Percentiles rank a stretch among this genome's conserved stretches.
Conservation (phyloP, 2,113 vertebrate species). For the Collichthys lucidus region DNA sequence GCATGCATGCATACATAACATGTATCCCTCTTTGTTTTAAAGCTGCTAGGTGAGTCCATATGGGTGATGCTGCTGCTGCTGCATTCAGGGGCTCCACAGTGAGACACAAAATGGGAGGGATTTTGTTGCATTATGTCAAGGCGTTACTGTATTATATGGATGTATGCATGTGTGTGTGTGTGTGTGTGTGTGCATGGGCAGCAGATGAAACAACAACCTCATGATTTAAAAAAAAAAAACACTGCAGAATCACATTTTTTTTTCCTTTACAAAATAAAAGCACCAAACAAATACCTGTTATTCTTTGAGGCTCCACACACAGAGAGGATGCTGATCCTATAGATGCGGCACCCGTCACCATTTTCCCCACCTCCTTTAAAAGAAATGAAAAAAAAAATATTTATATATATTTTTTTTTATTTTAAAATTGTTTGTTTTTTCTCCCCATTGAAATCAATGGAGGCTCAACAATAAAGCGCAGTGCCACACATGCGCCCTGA, state of each 20-base stretch:
- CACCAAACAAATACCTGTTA: slow-evolving; percentile 39
- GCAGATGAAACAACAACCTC: slow-evolving; percentile 14
- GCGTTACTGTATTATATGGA: slow-evolving; percentile 44
- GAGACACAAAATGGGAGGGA: slow-evolving; percentile 67
- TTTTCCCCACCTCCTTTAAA: slow-evolving; percentile 28
- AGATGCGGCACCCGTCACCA: slow-evolving; percentile 67
- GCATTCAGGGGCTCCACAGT: slow-evolving; percentile 57
- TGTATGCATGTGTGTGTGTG: slow-evolving; percentile 4
- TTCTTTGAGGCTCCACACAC: slow-evolving; percentile 50
- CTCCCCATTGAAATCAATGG: slow-evolving; percentile 32
- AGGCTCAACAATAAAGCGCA: slow-evolving; percentile 48
- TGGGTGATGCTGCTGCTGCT: slow-evolving; percentile 43
- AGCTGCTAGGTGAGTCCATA: slow-evolving; percentile 47
- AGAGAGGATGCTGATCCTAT: slow-evolving; percentile 61
- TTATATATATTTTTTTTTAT: too few species aligned
- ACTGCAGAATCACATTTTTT: slow-evolving; percentile 53
- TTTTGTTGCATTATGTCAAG: slow-evolving; percentile 62
- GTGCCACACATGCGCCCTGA: slow-evolving; percentile 51
- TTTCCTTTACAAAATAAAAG: slow-evolving; percentile 40
- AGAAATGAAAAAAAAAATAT: slow-evolving; percentile 17
- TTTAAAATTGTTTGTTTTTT: too few species aligned
- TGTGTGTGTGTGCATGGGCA: slow-evolving; percentile 10
- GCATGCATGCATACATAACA: background rate
- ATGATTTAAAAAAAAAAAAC: slow-evolving; percentile 36
- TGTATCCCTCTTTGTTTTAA: background rate